These are phyloP conservation scores for Sula dactylatra DNA, from an alignment of 2,113 vertebrate genomes.

Conservation along the genomic window DNA sequence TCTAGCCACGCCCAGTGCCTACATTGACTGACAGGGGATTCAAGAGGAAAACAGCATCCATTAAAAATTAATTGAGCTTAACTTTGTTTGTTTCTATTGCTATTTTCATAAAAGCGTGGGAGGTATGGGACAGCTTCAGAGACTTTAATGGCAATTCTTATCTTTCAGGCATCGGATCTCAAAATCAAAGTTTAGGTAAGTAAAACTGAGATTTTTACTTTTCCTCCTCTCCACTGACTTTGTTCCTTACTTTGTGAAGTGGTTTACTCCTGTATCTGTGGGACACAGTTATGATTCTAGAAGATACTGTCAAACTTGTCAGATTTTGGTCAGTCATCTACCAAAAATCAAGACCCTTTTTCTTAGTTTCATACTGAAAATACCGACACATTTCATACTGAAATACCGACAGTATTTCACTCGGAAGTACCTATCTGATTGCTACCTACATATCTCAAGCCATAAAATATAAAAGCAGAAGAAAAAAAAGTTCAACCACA, in stretches of 20 bases:
- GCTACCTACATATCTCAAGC: background rate
- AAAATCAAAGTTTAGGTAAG: slow-evolving; percentile 99
- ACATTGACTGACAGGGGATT: background rate
- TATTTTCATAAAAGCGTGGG: background rate
- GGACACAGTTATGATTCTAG: background rate
- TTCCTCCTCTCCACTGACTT: background rate
- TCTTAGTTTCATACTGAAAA: background rate
- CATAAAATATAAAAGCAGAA: background rate
- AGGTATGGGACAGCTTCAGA: background rate
- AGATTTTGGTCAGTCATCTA: background rate
- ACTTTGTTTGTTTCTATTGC: background rate
- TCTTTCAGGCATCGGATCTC: slow-evolving; percentile 98
- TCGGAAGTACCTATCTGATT: background rate
- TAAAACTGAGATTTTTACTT: slow-evolving; percentile 60
- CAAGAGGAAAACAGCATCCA: background rate
- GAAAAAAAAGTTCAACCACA: background rate
- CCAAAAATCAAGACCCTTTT: background rate
- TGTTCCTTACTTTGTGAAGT: background rate
- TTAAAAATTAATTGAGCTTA: background rate
- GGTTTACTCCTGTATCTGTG: background rate
- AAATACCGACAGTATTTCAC: background rate
- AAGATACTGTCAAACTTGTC: background rate
- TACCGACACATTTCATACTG: too few species aligned
- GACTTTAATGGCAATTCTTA: slow-evolving; percentile 75
- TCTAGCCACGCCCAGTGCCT: background rate